phyloP scores from a whole-genome alignment of 1,140 invertebrate species.

The Bombus cullumanus region DNA sequence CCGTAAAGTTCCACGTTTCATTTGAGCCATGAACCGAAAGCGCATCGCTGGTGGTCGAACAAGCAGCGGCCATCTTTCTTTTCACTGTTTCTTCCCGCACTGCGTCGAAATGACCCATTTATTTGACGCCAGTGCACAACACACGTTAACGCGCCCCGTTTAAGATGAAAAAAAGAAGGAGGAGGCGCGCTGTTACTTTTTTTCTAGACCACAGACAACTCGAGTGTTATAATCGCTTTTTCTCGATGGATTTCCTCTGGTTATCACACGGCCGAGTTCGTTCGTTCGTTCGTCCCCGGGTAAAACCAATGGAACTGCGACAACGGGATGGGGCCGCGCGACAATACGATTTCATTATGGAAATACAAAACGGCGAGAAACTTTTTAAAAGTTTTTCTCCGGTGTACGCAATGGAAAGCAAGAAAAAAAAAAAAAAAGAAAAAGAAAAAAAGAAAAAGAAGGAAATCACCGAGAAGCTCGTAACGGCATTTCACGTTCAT shows the following conservation, averaged over 20 bases:
- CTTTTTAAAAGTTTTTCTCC: slow-evolving; percentile 34
- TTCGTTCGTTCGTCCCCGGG: neutral
- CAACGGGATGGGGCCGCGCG: neutral
- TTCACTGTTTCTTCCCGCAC: neutral
- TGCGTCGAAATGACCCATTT: slow-evolving; percentile 18
- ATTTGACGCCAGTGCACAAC: too few relatives aligned
- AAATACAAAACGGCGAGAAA: slow-evolving; percentile 55
- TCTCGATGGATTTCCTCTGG: neutral
- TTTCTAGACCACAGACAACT: neutral
- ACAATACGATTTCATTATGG: slow-evolving; percentile 57
- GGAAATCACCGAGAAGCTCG: slow-evolving; percentile 13
- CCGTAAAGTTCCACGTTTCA: slow-evolving; percentile 29
- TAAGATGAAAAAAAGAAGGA: neutral
- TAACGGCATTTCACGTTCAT: slow-evolving; percentile 44
- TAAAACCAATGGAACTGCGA: neutral
- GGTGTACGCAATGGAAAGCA: neutral
- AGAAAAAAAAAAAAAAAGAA: neutral
- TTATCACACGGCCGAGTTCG: neutral
- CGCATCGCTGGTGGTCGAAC: neutral
- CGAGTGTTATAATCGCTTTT: slow-evolving; percentile 36
- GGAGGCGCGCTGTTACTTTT: neutral
- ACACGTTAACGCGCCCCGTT: neutral
- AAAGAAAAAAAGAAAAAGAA: neutral
- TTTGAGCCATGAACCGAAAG: neutral
- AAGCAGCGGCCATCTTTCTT: neutral